Percentiles rank a stretch among this genome's conserved stretches.
These are phyloP conservation scores for Atherinosoma microstoma DNA, from an alignment of 2,797 vertebrate genomes.

Conservation along the genomic window DNA sequence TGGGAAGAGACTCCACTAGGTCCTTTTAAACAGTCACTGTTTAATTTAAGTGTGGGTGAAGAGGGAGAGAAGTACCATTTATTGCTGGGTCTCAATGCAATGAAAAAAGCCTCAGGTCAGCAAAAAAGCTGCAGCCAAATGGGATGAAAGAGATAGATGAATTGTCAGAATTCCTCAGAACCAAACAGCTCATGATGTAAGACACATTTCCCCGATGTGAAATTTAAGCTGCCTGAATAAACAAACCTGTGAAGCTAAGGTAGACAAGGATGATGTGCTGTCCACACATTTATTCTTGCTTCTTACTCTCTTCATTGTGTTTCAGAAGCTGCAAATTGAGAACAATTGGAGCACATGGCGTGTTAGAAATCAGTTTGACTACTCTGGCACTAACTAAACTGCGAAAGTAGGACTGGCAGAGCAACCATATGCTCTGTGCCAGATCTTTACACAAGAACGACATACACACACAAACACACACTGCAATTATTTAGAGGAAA, in stretches of 20 bases:
- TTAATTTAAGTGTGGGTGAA: constrained; percentile 73
- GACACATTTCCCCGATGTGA: constrained; percentile 42
- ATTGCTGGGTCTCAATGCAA: constrained; percentile 39
- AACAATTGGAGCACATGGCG: constrained; percentile 71
- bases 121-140: constrained; percentile 51
- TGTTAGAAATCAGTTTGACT: constrained; percentile 69
- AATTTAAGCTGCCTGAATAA: constrained; percentile 63
- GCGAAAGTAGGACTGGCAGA: constrained; percentile 75
- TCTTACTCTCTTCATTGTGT: constrained; percentile 36
- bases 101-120: constrained; percentile 65
- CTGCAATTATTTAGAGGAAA: constrained; percentile 29
- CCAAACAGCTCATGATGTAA: constrained; percentile 35
- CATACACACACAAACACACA: constrained; percentile 22
- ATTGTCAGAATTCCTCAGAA: constrained; percentile 42
- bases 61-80: constrained; percentile 64
- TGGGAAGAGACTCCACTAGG: constrained; percentile 54
- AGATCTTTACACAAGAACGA: constrained; percentile 52
- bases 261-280: constrained; percentile 36
- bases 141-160: constrained; percentile 48
- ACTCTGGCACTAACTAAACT: constrained; percentile 64
- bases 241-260: constrained; percentile 49
- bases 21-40: constrained; percentile 77
- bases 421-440: constrained; percentile 68
- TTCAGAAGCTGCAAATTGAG: constrained; percentile 55
- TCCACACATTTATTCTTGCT: constrained; percentile 11